These are phyloP conservation scores for Magallana gigas DNA, from an alignment of 1,140 invertebrate species.

Conservation along the genomic window DNA sequence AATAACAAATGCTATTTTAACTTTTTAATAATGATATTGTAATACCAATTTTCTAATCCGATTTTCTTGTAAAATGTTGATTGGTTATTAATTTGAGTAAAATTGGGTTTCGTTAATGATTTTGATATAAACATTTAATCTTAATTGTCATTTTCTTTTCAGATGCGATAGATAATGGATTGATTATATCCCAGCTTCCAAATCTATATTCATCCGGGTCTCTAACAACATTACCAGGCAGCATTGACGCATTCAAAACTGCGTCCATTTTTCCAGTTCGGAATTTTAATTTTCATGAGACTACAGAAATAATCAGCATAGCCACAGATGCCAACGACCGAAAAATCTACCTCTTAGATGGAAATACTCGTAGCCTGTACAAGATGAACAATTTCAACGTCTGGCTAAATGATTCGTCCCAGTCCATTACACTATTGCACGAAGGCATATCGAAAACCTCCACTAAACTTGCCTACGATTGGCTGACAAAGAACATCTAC, in stretches of 20 bases:
- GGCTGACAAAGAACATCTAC: conserved; percentile 47
- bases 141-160: not conserved
- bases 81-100: too few relatives aligned
- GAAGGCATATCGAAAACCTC: conserved; percentile 42
- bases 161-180: conserved; percentile 34
- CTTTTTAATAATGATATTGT: too few relatives aligned
- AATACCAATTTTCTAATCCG: too few relatives aligned
- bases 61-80: too few relatives aligned
- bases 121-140: too few relatives aligned
- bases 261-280: conserved; percentile 83
- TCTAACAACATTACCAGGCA: conserved; percentile 38
- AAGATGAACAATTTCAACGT: conserved; percentile 47
- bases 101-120: too few relatives aligned
- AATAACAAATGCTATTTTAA: too few relatives aligned
- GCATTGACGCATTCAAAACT: conserved; percentile 79
- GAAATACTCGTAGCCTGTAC: conserved; percentile 37
- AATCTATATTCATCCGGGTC: conserved; percentile 42
- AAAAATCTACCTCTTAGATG: conserved; percentile 43
- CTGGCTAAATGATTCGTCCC: conserved; percentile 44
- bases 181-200: conserved; percentile 43
- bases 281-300: conserved; percentile 43
- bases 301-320: conserved; percentile 39
- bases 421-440: conserved; percentile 30
- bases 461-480: conserved; percentile 43
- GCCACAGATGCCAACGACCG: conserved; percentile 35